Evolutionary conservation across 2,888 invertebrate genomes (phyloP).

Genomic region (Microctonus brassicae): DNA sequence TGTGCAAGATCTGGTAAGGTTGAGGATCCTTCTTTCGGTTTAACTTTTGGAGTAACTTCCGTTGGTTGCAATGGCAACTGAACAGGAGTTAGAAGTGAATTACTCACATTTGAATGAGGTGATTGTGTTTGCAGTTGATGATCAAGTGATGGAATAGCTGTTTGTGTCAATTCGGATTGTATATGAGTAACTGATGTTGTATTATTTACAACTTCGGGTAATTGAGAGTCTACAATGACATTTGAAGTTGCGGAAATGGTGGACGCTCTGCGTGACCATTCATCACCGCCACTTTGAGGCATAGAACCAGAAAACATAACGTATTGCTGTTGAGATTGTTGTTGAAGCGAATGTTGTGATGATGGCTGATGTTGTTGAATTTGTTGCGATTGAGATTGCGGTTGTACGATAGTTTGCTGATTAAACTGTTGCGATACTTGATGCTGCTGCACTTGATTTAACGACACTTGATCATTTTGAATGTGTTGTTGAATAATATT

Average conservation of each 20-base stretch:
- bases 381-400: conserved; percentile 52
- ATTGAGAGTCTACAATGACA: conserved; percentile 47
- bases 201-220: conserved; percentile 23
- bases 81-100: conserved; percentile 36
- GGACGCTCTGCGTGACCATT: conserved; percentile 64
- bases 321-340: conserved; percentile 52
- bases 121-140: conserved; percentile 34
- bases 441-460: conserved; percentile 16
- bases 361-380: conserved; percentile 45
- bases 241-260: conserved; percentile 64
- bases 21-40: conserved; percentile 65
- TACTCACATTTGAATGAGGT: conserved; percentile 39
- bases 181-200: conserved; percentile 28
- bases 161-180: conserved; percentile 28
- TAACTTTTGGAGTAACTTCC: conserved; percentile 54
- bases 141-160: conserved; percentile 25
- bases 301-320: conserved; percentile 53
- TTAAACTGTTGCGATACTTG: conserved; percentile 43
- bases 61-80: conserved; percentile 46
- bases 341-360: conserved; percentile 53
- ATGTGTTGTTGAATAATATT: conserved; percentile 39
- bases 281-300: conserved; percentile 54
- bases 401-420: conserved; percentile 50
- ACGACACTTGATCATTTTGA: conserved; percentile 48
- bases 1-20: conserved; percentile 67